These are phyloP conservation scores for Bellardia bayeri DNA, from an alignment of 2,888 invertebrate species.

Conservation along the genomic window DNA sequence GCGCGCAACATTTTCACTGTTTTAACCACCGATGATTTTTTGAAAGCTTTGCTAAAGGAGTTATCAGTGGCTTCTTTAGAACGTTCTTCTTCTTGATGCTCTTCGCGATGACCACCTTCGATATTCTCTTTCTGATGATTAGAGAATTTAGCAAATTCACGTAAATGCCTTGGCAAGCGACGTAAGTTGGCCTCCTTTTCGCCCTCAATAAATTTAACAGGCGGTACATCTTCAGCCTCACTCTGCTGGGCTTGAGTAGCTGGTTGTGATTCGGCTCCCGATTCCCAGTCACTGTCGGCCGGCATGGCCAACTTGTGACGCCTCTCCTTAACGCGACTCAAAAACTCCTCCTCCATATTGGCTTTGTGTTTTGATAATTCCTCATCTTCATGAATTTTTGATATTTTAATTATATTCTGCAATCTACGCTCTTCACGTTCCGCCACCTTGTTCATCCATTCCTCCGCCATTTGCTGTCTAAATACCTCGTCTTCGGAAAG, in stretches of 20 bases:
- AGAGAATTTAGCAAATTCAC: conserved; percentile 89
- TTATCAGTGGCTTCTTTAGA: conserved; percentile 79
- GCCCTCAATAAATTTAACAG: conserved; percentile 88
- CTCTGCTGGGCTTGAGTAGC: conserved; percentile 70
- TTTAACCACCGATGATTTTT: conserved; percentile 81
- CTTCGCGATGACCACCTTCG: conserved; percentile 77
- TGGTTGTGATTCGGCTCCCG: conserved; percentile 85
- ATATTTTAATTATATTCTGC: conserved; percentile 92
- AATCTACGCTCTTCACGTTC: conserved; percentile 91
- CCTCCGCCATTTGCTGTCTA: conserved; percentile 93
- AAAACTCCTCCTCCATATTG: conserved; percentile 90
- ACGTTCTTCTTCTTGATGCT: conserved; percentile 79
- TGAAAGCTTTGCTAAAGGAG: conserved; percentile 79
- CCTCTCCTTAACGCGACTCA: conserved; percentile 90
- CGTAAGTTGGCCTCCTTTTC: conserved; percentile 86
- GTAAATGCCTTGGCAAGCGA: conserved; percentile 90
- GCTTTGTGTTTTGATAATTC: conserved; percentile 34
- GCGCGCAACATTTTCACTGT: conserved; percentile 80
- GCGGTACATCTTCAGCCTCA: conserved; percentile 83
- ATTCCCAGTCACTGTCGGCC: conserved; percentile 88
- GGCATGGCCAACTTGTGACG: conserved; percentile 89
- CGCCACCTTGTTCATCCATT: conserved; percentile 91
- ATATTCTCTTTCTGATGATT: conserved; percentile 79
- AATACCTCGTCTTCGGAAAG: conserved; percentile 90
- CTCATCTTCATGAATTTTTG: conserved; percentile 85